phyloP scores from a whole-genome alignment of 2,888 invertebrate species.

The Lasioglossum lativentre region DNA sequence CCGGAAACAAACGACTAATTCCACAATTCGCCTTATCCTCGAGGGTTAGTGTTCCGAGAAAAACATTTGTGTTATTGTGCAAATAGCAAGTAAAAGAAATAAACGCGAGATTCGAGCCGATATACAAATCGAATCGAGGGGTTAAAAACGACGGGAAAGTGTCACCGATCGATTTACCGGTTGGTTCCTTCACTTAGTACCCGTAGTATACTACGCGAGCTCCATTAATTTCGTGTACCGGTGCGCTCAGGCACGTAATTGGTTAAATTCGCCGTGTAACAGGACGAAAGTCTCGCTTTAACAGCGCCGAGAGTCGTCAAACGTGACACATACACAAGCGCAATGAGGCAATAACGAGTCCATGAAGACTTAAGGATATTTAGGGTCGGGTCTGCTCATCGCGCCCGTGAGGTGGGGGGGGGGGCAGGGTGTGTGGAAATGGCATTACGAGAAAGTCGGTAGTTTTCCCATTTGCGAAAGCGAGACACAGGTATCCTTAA shows the following conservation, averaged over 20 bases:
- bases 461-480: constrained; percentile 6
- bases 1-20: too few species aligned
- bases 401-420: background rate
- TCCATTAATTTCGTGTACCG: constrained; percentile 3
- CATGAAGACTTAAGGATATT: background rate
- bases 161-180: background rate
- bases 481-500: constrained; percentile 6
- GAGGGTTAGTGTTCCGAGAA: too few species aligned
- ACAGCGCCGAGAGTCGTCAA: background rate
- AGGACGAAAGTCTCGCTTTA: background rate
- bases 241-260: constrained; percentile 1
- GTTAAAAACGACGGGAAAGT: background rate
- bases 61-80: background rate
- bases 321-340: background rate
- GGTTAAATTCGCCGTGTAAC: background rate
- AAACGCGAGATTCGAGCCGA: background rate
- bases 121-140: background rate
- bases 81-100: background rate
- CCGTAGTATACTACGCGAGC: background rate
- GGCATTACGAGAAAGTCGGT: background rate
- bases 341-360: background rate
- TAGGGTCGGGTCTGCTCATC: background rate
- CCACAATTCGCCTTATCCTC: too few species aligned
- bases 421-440: background rate
- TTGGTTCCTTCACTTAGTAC: background rate